Percentiles rank a stretch among this genome's conserved stretches.
Evolutionary conservation across 2,888 invertebrate species (phyloP).

Genomic region (Cryptocephalus primarius): DNA sequence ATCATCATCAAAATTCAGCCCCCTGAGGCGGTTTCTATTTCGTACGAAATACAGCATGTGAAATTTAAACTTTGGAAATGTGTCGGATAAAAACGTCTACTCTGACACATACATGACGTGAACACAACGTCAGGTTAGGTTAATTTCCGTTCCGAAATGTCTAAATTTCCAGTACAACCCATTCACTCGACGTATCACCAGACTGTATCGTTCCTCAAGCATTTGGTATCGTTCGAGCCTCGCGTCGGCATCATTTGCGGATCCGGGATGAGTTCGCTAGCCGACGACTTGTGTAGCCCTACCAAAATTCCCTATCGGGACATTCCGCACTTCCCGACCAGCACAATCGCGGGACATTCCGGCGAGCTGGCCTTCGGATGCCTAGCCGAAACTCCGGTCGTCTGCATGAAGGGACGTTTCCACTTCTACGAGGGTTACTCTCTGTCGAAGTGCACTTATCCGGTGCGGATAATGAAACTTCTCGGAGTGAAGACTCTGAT

Average conservation of each 20-base stretch:
- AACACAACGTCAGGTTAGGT: too few species aligned
- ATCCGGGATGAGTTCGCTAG: conserved; percentile 75
- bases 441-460: conserved; percentile 84
- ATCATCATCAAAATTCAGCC: too few species aligned
- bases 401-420: conserved; percentile 95
- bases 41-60: too few species aligned
- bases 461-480: conserved; percentile 59
- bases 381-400: conserved; percentile 65
- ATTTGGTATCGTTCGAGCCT: conserved; percentile 59
- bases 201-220: conserved; percentile 61
- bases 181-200: conserved; percentile 34
- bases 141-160: too few species aligned
- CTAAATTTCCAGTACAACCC: too few species aligned
- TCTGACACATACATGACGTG: too few species aligned
- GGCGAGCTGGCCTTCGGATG: conserved; percentile 85
- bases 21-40: too few species aligned
- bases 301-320: conserved; percentile 71
- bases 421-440: conserved; percentile 96
- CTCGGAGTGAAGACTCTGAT: conserved; percentile 1
- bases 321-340: conserved; percentile 88
- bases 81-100: too few species aligned
- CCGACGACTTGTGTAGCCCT: conserved; percentile 59
- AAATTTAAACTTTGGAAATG: too few species aligned
- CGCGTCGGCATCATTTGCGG: conserved; percentile 88
- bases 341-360: conserved; percentile 83